A percentile compares a stretch with the other conserved stretches of the same genome.
Evolutionary conservation across 1,140 invertebrate genomes (phyloP).

Genomic region (Leguminivora glycinivorella): DNA sequence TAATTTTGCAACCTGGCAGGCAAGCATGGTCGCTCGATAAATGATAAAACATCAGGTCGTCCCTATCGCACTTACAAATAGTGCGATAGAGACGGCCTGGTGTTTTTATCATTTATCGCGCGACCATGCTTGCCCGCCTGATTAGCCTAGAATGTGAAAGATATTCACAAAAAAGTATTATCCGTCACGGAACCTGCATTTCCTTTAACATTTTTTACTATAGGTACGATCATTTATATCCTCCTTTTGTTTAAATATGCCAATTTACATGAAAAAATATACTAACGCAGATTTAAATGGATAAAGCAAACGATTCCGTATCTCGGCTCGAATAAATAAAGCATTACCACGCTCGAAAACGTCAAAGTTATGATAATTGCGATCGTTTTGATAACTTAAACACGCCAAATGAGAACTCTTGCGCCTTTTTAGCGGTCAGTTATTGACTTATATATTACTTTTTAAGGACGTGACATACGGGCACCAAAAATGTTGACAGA

Average conservation of each 20-base stretch:
- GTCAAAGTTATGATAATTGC: slow-evolving; percentile 28
- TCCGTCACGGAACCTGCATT: background rate
- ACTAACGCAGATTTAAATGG: slow-evolving; percentile 21
- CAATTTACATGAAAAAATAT: slow-evolving; percentile 26
- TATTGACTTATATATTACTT: too few relatives aligned
- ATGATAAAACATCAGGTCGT: too few relatives aligned
- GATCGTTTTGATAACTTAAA: slow-evolving; percentile 27
- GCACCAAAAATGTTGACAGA: too few relatives aligned
- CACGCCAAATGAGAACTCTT: slow-evolving; percentile 40
- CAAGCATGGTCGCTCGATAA: too few relatives aligned
- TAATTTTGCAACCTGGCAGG: too few relatives aligned
- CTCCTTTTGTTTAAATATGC: slow-evolving; percentile 21
- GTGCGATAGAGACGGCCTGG: too few relatives aligned
- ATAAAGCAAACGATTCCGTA: slow-evolving; percentile 14
- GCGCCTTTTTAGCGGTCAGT: slow-evolving; percentile 31
- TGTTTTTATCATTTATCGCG: too few relatives aligned
- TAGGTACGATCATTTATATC: background rate
- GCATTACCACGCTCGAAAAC: slow-evolving; percentile 11
- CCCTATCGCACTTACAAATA: too few relatives aligned
- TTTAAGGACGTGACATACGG: too few relatives aligned
- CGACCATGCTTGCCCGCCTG: too few relatives aligned
- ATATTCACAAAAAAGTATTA: background rate
- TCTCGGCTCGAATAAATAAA: slow-evolving; percentile 26
- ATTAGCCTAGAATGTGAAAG: background rate
- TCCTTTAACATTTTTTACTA: background rate